A percentile compares a stretch with the other conserved stretches of the same genome.
These are phyloP conservation scores for Acrobasis consociella DNA, from an alignment of 2,888 invertebrate genomes.

Conservation along the genomic window DNA sequence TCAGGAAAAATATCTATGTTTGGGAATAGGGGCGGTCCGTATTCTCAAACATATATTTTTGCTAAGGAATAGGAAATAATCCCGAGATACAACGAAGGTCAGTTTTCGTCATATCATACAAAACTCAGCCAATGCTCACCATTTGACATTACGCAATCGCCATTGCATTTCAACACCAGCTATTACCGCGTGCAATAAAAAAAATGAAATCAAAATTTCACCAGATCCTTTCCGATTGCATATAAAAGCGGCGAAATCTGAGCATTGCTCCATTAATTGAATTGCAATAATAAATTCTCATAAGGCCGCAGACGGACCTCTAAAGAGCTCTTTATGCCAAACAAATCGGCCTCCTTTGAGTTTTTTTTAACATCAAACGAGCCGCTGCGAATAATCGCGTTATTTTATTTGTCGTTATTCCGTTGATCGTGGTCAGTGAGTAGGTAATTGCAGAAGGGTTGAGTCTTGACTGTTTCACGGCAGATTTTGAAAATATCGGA, in stretches of 20 bases:
- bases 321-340: slow-evolving; percentile 79
- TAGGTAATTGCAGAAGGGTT: slow-evolving; percentile 43
- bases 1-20: no score
- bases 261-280: slow-evolving; percentile 73
- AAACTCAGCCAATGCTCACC: background rate
- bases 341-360: slow-evolving; percentile 81
- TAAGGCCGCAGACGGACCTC: slow-evolving; percentile 58
- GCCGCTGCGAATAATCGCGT: slow-evolving; percentile 63
- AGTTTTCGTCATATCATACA: background rate
- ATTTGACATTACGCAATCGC: background rate
- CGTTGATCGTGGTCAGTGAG: slow-evolving; percentile 46
- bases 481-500: slow-evolving; percentile 18
- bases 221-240: slow-evolving; percentile 44
- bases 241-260: slow-evolving; percentile 54
- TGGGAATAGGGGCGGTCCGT: no score
- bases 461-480: slow-evolving; percentile 31
- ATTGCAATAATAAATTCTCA: slow-evolving; percentile 79
- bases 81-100: no score
- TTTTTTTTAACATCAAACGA: slow-evolving; percentile 52
- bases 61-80: no score
- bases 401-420: slow-evolving; percentile 68
- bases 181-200: slow-evolving; percentile 29
- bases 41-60: no score
- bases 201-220: slow-evolving; percentile 38
- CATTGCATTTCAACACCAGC: slow-evolving; percentile 1